Evolutionary conservation across 2,797 vertebrate genomes (phyloP).

Genomic region (Coregonus suidteri): DNA sequence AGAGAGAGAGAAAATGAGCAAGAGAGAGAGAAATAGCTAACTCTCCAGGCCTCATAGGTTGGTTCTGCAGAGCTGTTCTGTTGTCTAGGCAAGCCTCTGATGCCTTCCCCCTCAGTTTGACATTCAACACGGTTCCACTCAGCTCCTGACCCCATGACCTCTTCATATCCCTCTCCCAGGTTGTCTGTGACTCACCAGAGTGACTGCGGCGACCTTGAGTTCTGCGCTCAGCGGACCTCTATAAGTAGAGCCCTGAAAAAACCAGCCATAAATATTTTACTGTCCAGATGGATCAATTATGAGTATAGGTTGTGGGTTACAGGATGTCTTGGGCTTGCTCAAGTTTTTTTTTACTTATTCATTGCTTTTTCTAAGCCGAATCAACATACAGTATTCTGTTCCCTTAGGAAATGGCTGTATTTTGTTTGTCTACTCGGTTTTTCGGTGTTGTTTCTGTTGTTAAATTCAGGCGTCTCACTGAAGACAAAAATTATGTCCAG

Average conservation of each 20-base stretch:
- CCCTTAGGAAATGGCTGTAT: not conserved
- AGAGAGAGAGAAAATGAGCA: constrained; percentile 29
- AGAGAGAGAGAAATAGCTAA: constrained; percentile 37
- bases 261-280: constrained; percentile 57
- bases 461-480: not conserved
- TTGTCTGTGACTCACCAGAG: constrained; percentile 38
- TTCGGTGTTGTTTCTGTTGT: not conserved
- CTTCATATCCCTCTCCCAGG: constrained; percentile 51
- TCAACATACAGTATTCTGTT: not conserved
- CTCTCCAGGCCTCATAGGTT: constrained; percentile 26
- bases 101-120: constrained; percentile 62
- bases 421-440: not conserved
- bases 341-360: constrained; percentile 36
- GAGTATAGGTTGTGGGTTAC: not conserved
- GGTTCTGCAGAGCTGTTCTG: constrained; percentile 27
- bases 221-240: constrained; percentile 43
- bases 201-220: constrained; percentile 53
- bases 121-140: constrained; percentile 63
- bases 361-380: not conserved
- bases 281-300: constrained; percentile 38
- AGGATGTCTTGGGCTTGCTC: constrained; percentile 9
- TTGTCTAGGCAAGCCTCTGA: constrained; percentile 31
- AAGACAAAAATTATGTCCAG: not conserved
- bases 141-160: constrained; percentile 55
- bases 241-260: constrained; percentile 32